Base-by-base conservation (phyloP, 2,888 invertebrate genomes). In the Drosophila prostipennis region DNA sequence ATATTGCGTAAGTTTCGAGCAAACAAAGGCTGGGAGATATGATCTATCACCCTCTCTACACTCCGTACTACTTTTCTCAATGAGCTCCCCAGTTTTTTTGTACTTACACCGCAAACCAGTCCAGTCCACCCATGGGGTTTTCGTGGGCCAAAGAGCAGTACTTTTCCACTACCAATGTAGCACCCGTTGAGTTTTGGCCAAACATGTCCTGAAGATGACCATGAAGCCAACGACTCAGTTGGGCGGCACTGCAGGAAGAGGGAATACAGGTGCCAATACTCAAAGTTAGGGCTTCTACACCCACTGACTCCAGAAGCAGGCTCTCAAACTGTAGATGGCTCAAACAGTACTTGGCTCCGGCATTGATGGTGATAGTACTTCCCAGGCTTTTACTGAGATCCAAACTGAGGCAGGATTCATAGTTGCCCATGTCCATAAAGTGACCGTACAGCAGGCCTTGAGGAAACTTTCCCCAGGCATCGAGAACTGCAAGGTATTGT, bases 381-480 rank as follows among this genome's bases (percentile, higher is more conserved):
- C 39, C 29, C 8, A 7, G 11, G n/a, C 19, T 32, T 16, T 13
- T 46, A 6, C 65, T 51, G n/a, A 46, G 16, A 14, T 68, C 51
- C 6, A 90, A 80, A 10, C 63, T 71, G 10, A 92, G 52, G 61
- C 92, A 93, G 70, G 92, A 87, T 46, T 91, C 91, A 54, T 79
- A 92, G 70, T 90, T 89, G 46, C 92, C 93, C 16, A 91, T 58
- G 39, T 91, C 90, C 32, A 76, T 59, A 3, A 89, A 65, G 61
- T 92, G 87, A 3, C 91, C 90, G n/a, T 67, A 76, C 0, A 91
- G 61, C 6, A 92, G 48, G n/a, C 92, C 92, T 5, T 92, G 76
- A 19, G 92, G 92, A 3, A 91, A 65, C 64, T 91, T 91, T 11
- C 92, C 91, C 78, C 91, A 91, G 16, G 92, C 82, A 79, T 93